Conservation (phyloP, 2,113 vertebrate genomes). For the Danionella cerebrum region DNA sequence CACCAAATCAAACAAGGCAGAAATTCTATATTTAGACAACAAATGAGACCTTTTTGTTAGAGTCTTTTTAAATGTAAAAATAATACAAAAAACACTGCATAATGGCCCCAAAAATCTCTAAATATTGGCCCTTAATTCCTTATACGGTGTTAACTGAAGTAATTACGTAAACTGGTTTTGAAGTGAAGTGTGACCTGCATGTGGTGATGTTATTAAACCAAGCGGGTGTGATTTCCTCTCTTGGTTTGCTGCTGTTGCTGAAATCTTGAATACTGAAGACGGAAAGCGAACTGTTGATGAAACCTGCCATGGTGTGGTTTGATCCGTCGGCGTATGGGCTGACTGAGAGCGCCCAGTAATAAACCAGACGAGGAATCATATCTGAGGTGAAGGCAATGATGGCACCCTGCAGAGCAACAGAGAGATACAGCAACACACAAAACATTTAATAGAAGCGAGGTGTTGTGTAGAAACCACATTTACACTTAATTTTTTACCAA, state of each 20-base stretch:
- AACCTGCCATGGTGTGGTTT: constrained; percentile 71
- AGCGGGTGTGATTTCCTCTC: constrained; percentile 41
- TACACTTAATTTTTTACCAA: too few relatives aligned
- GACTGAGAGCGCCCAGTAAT: constrained; percentile 85
- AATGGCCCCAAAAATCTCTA: too few relatives aligned
- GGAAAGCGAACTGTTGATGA: constrained; percentile 86
- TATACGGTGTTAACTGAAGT: too few relatives aligned
- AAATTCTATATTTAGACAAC: too few relatives aligned
- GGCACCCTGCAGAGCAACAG: constrained; percentile 71
- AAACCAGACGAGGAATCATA: constrained; percentile 93
- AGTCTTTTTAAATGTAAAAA: too few relatives aligned
- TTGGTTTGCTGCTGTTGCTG: constrained; percentile 51
- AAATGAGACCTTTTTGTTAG: too few relatives aligned
- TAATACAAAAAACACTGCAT: too few relatives aligned
- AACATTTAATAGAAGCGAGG: neutral
- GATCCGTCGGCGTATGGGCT: constrained; percentile 74
- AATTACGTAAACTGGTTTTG: too few relatives aligned
- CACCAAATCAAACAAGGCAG: too few relatives aligned
- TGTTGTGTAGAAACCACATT: too few relatives aligned
- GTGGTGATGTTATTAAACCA: constrained; percentile 61
- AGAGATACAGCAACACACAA: constrained; percentile 52
- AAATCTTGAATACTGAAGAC: constrained; percentile 75
- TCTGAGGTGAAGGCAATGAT: constrained; percentile 97
- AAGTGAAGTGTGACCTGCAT: constrained; percentile 86
- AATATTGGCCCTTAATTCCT: too few relatives aligned